These are phyloP conservation scores for zebrafish (Danio rerio) DNA, from an alignment of 2,113 vertebrate species.

Conservation along the genomic window DNA sequence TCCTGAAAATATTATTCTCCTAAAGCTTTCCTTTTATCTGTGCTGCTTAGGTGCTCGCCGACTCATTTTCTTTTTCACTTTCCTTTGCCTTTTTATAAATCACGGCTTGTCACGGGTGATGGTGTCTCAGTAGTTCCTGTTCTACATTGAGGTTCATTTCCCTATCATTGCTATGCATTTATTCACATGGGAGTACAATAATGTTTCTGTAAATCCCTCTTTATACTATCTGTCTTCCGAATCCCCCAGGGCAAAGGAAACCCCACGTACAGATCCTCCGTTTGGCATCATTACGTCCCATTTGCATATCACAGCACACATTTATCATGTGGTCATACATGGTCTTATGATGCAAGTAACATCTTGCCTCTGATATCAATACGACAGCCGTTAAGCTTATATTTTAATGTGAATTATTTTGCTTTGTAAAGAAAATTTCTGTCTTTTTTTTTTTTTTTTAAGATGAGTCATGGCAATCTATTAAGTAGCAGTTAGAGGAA, in stretches of 20 bases:
- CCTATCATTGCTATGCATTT: slow-evolving; percentile 49
- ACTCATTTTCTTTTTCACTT: background rate
- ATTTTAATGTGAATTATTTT: slow-evolving; percentile 4
- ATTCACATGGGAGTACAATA: slow-evolving; percentile 41
- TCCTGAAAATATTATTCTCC: background rate
- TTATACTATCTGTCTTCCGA: slow-evolving; percentile 12
- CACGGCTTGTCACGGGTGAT: slow-evolving; percentile 41
- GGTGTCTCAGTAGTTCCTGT: slow-evolving; percentile 21
- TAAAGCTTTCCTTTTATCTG: background rate
- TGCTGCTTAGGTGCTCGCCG: background rate
- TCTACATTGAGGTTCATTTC: slow-evolving; percentile 46
- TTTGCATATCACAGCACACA: slow-evolving; percentile 34
- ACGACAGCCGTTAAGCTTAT: slow-evolving; percentile 5
- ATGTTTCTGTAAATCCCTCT: slow-evolving; percentile 38
- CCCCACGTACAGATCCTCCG: background rate
- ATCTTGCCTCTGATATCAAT: background rate
- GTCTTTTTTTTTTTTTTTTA: background rate
- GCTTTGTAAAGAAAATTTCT: slow-evolving; percentile 8
- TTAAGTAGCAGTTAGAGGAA: slow-evolving; percentile 1
- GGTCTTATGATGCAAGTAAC: background rate
- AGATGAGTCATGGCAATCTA: background rate
- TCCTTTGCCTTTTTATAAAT: slow-evolving; percentile 30
- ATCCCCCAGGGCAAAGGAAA: slow-evolving; percentile 15
- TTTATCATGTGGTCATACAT: slow-evolving; percentile 31
- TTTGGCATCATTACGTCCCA: slow-evolving; percentile 38